Percentiles rank a stretch among this genome's conserved stretches.
phyloP scores from a whole-genome alignment of 2,888 invertebrate species.

The Drosophila demipolita region DNA sequence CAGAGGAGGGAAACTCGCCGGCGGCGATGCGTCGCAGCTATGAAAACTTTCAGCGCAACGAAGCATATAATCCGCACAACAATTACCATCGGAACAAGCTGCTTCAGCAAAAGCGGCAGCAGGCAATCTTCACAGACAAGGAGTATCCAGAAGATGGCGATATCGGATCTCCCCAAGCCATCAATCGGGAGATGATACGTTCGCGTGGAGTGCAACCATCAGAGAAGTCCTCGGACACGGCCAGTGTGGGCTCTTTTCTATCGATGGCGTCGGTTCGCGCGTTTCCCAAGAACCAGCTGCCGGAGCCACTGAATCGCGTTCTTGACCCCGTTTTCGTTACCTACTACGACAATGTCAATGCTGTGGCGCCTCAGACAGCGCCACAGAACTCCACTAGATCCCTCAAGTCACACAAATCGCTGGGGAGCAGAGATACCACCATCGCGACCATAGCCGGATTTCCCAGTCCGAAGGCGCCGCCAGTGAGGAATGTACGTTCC shows the following conservation, averaged over 20 bases:
- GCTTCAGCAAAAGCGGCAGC: constrained; percentile 81
- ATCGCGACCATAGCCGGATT: constrained; percentile 77
- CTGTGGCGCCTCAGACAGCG: constrained; percentile 59
- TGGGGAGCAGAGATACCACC: constrained; percentile 65
- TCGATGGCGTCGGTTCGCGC: constrained; percentile 94
- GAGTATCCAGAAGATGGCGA: constrained; percentile 59
- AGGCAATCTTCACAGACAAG: constrained; percentile 73
- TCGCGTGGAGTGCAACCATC: constrained; percentile 70
- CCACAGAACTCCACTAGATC: constrained; percentile 61
- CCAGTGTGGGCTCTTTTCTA: constrained; percentile 91
- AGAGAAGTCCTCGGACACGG: constrained; percentile 85
- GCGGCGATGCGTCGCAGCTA: constrained; percentile 73
- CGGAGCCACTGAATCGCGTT: constrained; percentile 92
- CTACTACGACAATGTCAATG: constrained; percentile 87
- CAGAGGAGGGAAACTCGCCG: constrained; percentile 78
- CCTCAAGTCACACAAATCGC: constrained; percentile 60
- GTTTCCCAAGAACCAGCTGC: constrained; percentile 91
- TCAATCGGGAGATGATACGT: constrained; percentile 82
- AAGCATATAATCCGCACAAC: constrained; percentile 84
- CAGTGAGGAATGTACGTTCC: constrained; percentile 73
- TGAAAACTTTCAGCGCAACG: constrained; percentile 81
- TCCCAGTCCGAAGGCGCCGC: constrained; percentile 80
- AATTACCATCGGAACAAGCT: constrained; percentile 84
- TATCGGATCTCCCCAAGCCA: constrained; percentile 78
- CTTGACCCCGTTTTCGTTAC: constrained; percentile 92